Percentiles rank a stretch among this genome's conserved stretches.
Conservation (phyloP, 1,140 invertebrate species). For the Zaprionus gabonicus region DNA sequence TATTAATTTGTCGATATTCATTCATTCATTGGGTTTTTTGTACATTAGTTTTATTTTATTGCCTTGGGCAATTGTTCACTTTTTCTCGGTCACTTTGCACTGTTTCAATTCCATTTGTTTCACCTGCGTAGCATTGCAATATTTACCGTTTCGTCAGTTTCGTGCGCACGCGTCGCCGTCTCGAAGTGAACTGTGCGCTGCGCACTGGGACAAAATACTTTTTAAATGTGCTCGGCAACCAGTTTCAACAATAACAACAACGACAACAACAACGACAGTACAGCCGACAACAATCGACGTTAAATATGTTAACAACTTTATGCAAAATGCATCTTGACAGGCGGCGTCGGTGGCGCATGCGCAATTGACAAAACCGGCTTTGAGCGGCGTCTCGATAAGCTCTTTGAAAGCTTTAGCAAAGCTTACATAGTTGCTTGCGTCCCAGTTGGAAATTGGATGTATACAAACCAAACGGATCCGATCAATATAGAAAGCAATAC, state of each 20-base stretch:
- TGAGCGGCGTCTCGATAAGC: neutral
- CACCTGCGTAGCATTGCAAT: conserved; percentile 9
- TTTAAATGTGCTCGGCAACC: conserved; percentile 44
- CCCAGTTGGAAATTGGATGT: conserved; percentile 2
- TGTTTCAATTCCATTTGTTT: conserved; percentile 31
- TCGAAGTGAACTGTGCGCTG: conserved; percentile 50
- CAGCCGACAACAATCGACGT: conserved; percentile 9
- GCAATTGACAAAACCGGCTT: conserved; percentile 65
- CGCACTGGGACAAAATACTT: conserved; percentile 23
- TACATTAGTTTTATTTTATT: conserved; percentile 7
- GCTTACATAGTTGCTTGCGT: neutral
- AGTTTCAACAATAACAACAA: conserved; percentile 32
- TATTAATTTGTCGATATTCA: neutral
- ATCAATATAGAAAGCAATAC: neutral
- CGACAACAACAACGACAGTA: conserved; percentile 6
- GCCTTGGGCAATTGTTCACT: neutral
- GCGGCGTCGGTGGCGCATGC: conserved; percentile 55
- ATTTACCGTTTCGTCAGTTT: conserved; percentile 50
- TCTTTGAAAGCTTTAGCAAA: conserved; percentile 41
- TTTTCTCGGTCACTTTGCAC: conserved; percentile 24
- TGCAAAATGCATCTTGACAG: conserved; percentile 57
- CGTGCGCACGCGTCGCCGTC: conserved; percentile 63
- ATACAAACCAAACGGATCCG: too few relatives aligned
- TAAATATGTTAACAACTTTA: conserved; percentile 44
- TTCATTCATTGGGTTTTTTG: neutral